Base-by-base conservation (phyloP, 2,888 invertebrate species). In the Caradrina kadenii region DNA sequence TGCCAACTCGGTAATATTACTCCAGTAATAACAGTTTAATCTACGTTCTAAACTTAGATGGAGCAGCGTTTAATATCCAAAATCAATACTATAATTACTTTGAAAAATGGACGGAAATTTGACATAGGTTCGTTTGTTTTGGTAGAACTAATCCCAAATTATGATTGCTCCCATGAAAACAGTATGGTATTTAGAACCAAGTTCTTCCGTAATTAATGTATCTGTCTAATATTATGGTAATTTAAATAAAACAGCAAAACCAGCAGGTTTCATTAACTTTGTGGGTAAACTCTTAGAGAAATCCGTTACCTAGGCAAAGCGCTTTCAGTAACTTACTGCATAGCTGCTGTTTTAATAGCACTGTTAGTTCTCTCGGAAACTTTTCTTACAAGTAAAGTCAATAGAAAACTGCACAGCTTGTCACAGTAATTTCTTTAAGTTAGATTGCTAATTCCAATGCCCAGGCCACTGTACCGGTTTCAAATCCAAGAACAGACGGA, bases 391-490 rank as follows among this genome's bases (percentile, higher is more conserved):
- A 2, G 11, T 10, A 19, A 68, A 67, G 13, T 52, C 21, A 45
- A 52, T 50, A 67, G 68, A 75, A 61, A 75, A 45, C 53, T 52
- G 26, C 17, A 22, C 35, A 11, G 21, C 22, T 26, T 63, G 42
- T 48, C 49, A 71, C 5, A 63, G 35, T 22, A 26, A 62, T 69
- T 76, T 54, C 50, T 66, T 60, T 65, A 48, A 48, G 50, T 42
- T 52, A 19, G 31, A 61, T 56, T 39, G 39, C 55, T 53, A 49
- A 75, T 60, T 75, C 50, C 73, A 48, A 79, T 73, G 53, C 64
- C 22, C 52, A 42, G 66, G 48, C 35, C 50, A 21, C 26, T 13
- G 10, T 74, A 80, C 76, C 68, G 76, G 74, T 75, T 80, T 75
- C 26, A 55, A 66, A 48, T 55, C 17, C 58, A 54, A 59, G 54